These are phyloP conservation scores for Pelodiscus sinensis DNA, from an alignment of 2,113 vertebrate genomes.

Conservation along the genomic window DNA sequence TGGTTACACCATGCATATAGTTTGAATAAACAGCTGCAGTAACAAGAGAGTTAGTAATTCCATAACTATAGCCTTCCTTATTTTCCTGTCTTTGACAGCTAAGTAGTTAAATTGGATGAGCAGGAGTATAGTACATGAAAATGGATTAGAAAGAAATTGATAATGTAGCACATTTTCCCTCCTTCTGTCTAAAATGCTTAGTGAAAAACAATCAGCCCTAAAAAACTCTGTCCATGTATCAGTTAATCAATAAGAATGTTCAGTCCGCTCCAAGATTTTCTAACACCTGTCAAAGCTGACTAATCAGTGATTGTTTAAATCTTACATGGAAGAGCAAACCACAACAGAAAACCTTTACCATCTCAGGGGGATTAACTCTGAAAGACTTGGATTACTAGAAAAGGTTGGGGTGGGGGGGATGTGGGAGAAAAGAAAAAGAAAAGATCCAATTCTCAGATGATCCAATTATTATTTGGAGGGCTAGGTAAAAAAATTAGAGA, in stretches of 20 bases:
- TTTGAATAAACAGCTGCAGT: slow-evolving; percentile 43
- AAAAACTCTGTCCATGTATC: slow-evolving; percentile 62
- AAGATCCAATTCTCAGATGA: slow-evolving; percentile 61
- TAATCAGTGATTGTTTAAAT: slow-evolving; percentile 72
- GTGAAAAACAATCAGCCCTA: slow-evolving; percentile 64
- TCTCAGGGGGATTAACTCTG: slow-evolving; percentile 61
- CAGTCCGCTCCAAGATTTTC: slow-evolving; percentile 62
- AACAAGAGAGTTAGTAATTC: slow-evolving; percentile 22
- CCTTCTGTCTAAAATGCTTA: slow-evolving; percentile 54
- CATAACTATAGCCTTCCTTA: slow-evolving; percentile 21
- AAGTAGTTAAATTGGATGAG: slow-evolving; percentile 62
- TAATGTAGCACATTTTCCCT: slow-evolving; percentile 51
- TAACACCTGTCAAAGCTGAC: slow-evolving; percentile 72
- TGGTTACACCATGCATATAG: slow-evolving; percentile 49
- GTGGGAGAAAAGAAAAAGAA: not conserved
- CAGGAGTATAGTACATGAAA: slow-evolving; percentile 46
- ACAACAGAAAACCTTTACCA: slow-evolving; percentile 54
- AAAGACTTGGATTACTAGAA: slow-evolving; percentile 37
- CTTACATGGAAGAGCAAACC: slow-evolving; percentile 63
- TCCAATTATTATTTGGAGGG: slow-evolving; percentile 71
- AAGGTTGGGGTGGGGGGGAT: not conserved
- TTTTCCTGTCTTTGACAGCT: slow-evolving; percentile 56
- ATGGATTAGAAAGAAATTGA: slow-evolving; percentile 70
- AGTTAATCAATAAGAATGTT: slow-evolving; percentile 75
- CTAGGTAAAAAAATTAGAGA: slow-evolving; percentile 36